Evolutionary conservation across 1,140 invertebrate species (phyloP), one percentile per base, ranked within the genome.

Genomic region (Drosophila prosaltans): DNA sequence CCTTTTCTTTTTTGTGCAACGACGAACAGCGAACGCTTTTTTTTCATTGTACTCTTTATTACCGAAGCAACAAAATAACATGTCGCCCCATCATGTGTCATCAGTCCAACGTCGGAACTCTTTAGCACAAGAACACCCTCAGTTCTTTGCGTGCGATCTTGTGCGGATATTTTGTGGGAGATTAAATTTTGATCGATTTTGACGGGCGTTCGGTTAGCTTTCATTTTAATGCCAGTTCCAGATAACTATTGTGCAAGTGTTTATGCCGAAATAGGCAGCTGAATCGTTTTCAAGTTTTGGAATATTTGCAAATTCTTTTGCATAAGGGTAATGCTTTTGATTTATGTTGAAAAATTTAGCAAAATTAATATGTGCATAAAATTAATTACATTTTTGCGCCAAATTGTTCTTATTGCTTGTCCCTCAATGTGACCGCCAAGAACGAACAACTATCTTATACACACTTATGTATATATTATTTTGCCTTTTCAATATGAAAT

Each of bases 51-150:
- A 79, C 70, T 84, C 60, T 72, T 79, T 66, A 70, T 78, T 71
- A 61, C 69, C 64, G 54, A 21, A 59, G 32, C 83, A 83, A 86
- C 83, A 88, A 78, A 86, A 88, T 73, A 57, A 65, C 58, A 64
- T 67, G 45, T 74, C 59, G 45, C 40, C 57, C 65, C 57, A 68
- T 68, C 58, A 69, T 71, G 78, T 77, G 67, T 69, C 80, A 77
- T 86, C 72, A 86, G 80, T 86, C 83, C 76, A 65, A 66, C 80
- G 73, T 48, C 80, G 77, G 76, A 69, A 65, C 80, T 88, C 77
- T 69, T 77, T 65, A 55, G 63, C 39, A 68, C 55, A 75, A 78
- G 65, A 69, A 70, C 84, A 70, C 84, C 80, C 68, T 43, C 40
- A 59, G 78, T 40, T 64, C 60, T 24, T 58, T 59, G 69, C 45